Base-by-base conservation (phyloP, 2,797 vertebrate species). In the Hippocampus kuda region DNA sequence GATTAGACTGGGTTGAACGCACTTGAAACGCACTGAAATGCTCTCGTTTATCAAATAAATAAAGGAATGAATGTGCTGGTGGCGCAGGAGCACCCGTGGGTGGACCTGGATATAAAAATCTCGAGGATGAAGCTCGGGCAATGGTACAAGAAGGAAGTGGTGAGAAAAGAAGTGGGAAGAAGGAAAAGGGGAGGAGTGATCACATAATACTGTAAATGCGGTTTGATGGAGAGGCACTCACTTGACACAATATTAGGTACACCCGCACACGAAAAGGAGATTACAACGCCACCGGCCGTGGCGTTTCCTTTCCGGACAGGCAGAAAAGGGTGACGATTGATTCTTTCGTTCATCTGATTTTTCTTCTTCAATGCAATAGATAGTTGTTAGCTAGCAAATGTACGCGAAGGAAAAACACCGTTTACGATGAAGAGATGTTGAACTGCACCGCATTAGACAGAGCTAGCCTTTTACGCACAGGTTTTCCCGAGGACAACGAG, bases 11-110 rank as follows among this genome's bases (percentile, higher is more conserved):
- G 24, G 54, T 26, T 48, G 48, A 64, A 66, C 38, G 24, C 68
- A 74, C 67, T 30, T 48, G 30, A 56, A 74, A 69, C 41, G n/a
- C 6, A 15, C 56, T 27, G 56, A 27, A 59, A 59, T 16, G 13
- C 56, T 27, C 26, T 27, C 13, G 8, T 59, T 26, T 56, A 65
- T 51, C 65, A 18, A 16, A 65, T 64, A 34, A 34, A 6, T 34
- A 34, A 34, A 34, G 34, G 34, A 34, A 34, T 34, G 5, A 34
- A 34, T 34, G 5, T 34, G 38, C 38, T 63, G 12, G n/a, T 63
- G 38, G 38, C 22, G 41, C 38, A 6, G 13, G 16, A 38, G 65
- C 46, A 53, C 48, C 5, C 10, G 26, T 53, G 65, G 65, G 30
- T 51, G 65, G 49, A 66, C 27, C 27, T 60, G 26, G 57, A 30